A percentile compares a stretch with the other conserved stretches of the same genome.
These are phyloP conservation scores for Mya arenaria DNA, from an alignment of 1,140 invertebrate genomes.

Conservation along the genomic window DNA sequence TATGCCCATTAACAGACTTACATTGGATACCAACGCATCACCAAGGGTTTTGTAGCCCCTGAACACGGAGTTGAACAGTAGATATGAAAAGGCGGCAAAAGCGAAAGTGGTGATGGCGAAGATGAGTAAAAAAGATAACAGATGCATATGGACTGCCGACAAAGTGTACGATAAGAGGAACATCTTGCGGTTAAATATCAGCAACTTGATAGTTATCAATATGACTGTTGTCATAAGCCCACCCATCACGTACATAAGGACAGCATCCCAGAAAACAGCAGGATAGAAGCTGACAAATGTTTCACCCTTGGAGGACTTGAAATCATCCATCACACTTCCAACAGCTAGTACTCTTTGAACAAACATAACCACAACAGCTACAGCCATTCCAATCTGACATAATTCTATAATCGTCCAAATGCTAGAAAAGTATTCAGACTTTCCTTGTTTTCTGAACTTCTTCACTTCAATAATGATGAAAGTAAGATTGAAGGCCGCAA, in stretches of 20 bases:
- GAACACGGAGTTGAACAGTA: slow-evolving; percentile 24
- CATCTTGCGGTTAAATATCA: slow-evolving; percentile 42
- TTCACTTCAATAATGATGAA: slow-evolving; percentile 52
- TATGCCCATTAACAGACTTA: too few species aligned
- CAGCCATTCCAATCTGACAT: slow-evolving; percentile 19
- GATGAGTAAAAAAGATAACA: slow-evolving; percentile 14
- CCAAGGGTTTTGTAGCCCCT: too few species aligned
- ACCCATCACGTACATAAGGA: slow-evolving; percentile 36
- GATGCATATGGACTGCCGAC: background rate
- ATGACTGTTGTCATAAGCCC: slow-evolving; percentile 21
- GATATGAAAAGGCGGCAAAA: slow-evolving; percentile 32
- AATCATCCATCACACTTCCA: slow-evolving; percentile 17
- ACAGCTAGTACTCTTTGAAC: slow-evolving; percentile 35
- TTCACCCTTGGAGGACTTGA: slow-evolving; percentile 4
- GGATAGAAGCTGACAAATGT: slow-evolving; percentile 53
- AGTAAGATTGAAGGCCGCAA: slow-evolving; percentile 28
- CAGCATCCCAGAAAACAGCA: slow-evolving; percentile 35
- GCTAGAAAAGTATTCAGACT: slow-evolving; percentile 45
- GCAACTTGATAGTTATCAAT: slow-evolving; percentile 41
- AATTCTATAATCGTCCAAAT: slow-evolving; percentile 48
- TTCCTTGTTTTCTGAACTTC: slow-evolving; percentile 4
- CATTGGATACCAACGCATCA: too few species aligned
- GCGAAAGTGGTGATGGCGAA: slow-evolving; percentile 13
- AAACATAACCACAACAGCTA: slow-evolving; percentile 32
- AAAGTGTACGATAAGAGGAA: slow-evolving; percentile 10